Evolutionary conservation across 2,797 vertebrate genomes (phyloP).

Genomic region (Tiaroga cobitis): DNA sequence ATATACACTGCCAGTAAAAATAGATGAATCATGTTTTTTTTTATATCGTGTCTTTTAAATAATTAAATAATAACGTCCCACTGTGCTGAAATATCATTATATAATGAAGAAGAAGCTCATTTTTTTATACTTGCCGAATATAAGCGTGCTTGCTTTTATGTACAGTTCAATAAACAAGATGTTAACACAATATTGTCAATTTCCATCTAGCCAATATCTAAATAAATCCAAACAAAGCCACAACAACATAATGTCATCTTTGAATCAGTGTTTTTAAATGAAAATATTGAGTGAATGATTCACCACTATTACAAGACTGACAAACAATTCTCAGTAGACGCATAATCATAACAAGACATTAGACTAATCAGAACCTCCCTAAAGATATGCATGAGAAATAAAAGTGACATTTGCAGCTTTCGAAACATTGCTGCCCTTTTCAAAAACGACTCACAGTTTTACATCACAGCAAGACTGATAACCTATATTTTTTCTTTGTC

Average conservation of each 20-base stretch:
- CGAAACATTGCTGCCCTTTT: slow-evolving; percentile 14
- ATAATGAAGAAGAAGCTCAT: not conserved
- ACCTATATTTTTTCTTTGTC: slow-evolving; percentile 1
- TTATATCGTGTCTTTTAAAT: not conserved
- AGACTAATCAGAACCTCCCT: slow-evolving; percentile 1
- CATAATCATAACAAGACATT: not conserved
- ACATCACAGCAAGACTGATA: slow-evolving; percentile 7
- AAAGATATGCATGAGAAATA: slow-evolving; percentile 6
- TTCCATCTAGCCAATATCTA: not conserved
- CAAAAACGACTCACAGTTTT: not conserved
- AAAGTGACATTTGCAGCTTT: slow-evolving; percentile 6
- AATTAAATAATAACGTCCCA: not conserved
- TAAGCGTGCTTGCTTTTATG: not conserved
- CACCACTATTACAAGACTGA: not conserved
- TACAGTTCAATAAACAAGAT: not conserved
- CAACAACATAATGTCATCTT: not conserved
- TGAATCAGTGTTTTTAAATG: not conserved
- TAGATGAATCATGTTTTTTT: not conserved
- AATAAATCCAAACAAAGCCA: not conserved
- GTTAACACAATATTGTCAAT: not conserved
- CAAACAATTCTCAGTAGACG: not conserved
- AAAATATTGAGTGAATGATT: not conserved
- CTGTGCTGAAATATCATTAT: not conserved
- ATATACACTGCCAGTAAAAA: not conserved
- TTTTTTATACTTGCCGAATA: not conserved